Percentiles rank a stretch among this genome's conserved stretches.
Evolutionary conservation across 2,113 vertebrate genomes (phyloP).

Genomic region (Orycteropus afer): DNA sequence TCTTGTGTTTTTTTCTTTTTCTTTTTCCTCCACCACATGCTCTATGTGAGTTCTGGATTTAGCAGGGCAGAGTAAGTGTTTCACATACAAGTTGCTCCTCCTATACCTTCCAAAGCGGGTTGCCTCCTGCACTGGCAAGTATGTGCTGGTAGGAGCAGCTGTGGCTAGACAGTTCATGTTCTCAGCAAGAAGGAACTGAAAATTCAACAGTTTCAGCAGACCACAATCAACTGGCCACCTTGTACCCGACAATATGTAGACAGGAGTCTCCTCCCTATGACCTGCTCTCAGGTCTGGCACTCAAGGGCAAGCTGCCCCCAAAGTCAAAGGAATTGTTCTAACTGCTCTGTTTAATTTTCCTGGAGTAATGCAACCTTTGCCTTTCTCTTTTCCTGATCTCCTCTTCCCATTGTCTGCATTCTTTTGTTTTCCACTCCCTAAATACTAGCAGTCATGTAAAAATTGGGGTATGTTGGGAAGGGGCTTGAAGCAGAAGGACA

Average conservation of each 20-base stretch:
- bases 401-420: not conserved
- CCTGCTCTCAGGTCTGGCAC: accelerated
- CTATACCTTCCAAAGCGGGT: conserved; percentile 66
- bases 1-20: too few species aligned
- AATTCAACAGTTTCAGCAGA: not conserved
- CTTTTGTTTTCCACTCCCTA: not conserved
- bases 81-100: conserved; percentile 52
- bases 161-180: not conserved
- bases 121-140: not conserved
- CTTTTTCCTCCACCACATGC: not conserved
- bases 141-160: conserved; percentile 54
- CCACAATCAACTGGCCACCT: not conserved
- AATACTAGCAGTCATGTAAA: not conserved
- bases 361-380: not conserved
- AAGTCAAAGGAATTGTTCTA: not conserved
- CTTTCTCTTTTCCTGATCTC: not conserved
- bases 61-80: not conserved
- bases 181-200: not conserved
- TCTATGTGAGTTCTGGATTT: not conserved
- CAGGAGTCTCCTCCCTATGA: not conserved
- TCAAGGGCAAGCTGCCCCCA: not conserved
- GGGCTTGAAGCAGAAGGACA: not conserved
- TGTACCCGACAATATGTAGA: not conserved
- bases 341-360: not conserved
- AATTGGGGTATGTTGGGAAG: not conserved